Percentiles rank a stretch among this genome's conserved stretches.
Evolutionary conservation across 2,888 invertebrate genomes (phyloP).

Genomic region (Melanostoma mellinum): DNA sequence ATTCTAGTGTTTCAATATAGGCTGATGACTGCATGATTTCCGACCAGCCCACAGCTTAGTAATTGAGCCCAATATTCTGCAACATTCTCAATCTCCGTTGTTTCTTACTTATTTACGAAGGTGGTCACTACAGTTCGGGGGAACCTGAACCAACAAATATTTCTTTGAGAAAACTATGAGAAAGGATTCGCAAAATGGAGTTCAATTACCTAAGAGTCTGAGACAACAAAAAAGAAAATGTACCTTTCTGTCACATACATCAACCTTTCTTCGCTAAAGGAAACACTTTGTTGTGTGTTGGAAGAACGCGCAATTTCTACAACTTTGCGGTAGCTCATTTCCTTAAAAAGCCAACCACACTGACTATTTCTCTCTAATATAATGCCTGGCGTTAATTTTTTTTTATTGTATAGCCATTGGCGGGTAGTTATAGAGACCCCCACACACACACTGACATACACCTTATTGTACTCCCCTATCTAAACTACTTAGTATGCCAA

Average conservation of each 20-base stretch:
- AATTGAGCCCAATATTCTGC: too few species aligned
- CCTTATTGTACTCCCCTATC: conserved; percentile 64
- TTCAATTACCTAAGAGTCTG: background rate
- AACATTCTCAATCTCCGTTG: too few species aligned
- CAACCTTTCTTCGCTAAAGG: conserved; percentile 1
- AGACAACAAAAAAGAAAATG: background rate
- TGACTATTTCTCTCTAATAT: background rate
- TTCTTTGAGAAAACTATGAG: too few species aligned
- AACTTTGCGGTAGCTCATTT: conserved; percentile 41
- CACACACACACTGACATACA: conserved; percentile 29
- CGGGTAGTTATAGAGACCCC: conserved; percentile 7
- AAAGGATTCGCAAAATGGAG: too few species aligned
- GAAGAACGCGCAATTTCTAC: conserved; percentile 52
- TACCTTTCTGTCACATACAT: background rate
- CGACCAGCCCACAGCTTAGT: too few species aligned
- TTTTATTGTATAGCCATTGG: conserved; percentile 37
- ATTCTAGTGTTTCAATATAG: too few species aligned
- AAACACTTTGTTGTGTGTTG: conserved; percentile 12
- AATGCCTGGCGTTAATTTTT: too few species aligned
- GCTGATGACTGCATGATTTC: too few species aligned
- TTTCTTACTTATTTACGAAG: too few species aligned
- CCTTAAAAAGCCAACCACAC: background rate
- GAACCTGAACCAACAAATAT: too few species aligned
- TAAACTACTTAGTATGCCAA: conserved; percentile 27
- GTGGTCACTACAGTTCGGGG: too few species aligned